Evolutionary conservation across 2,888 invertebrate genomes (phyloP), one percentile per base, ranked within the genome.

Genomic region (Phaonia tiefii): DNA sequence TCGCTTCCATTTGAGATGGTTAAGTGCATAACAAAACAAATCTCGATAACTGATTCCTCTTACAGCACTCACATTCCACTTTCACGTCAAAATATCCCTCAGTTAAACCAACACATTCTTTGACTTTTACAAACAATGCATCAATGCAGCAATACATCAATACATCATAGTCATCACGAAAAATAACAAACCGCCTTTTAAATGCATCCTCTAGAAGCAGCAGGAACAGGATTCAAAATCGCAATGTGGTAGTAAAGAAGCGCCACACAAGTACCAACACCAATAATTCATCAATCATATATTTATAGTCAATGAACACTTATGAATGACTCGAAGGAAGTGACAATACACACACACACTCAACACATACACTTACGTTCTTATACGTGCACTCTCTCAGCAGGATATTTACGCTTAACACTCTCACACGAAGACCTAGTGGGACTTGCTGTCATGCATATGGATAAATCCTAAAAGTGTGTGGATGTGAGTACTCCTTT

Each of bases 281-380:
- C 76, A 80, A 76, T 80, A 80, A 80, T 65, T 80, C 76, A 80
- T 76, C 80, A 80, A 80, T 80, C 80, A 80, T 76, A 76, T 44
- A 56, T 56, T 73, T 74, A 70, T 80, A 70, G 65, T 73, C 73
- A 76, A 73, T 70, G 69, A 76, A 74, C 65, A 76, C 56, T 80
- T 76, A 15, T 66, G 42, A 46, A 31, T n/a, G 31, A 66, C 63
- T 65, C 75, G 65, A 44, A 75, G 79, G 71, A 79, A 79, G 79
- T 75, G 31, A 60, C 26, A 31, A 58, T 31, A 7, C 31, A 31
- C 4, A 49, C 49, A 49, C 49, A 11, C 54, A 54, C 15, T 1
- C 11, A n/a, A 31, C n/a, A 67, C 63, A 37, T 44, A 69, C 54
- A 31, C n/a, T 13, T 26, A 58, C 70, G 58, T n/a, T 65, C 70